Evolutionary conservation across 2,888 invertebrate genomes (phyloP).

Genomic region (Rhamnusium bicolor): DNA sequence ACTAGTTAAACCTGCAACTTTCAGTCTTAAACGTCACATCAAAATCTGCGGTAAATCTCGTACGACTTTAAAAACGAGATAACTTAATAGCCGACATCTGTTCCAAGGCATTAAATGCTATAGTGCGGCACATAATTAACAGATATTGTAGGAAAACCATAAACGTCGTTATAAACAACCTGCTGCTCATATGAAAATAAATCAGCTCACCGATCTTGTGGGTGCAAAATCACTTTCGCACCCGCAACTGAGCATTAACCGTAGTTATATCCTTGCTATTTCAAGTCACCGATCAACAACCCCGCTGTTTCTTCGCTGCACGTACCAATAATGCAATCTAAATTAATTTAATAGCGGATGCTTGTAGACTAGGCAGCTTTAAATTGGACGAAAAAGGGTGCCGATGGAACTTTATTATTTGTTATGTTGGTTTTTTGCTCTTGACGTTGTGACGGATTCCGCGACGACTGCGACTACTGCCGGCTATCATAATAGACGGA

Average conservation of each 20-base stretch:
- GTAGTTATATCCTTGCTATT: neutral
- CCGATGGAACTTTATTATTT: neutral
- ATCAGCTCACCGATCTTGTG: constrained; percentile 16
- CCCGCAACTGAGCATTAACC: constrained; percentile 1
- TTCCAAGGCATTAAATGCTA: neutral
- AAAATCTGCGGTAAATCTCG: neutral
- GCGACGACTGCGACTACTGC: no score
- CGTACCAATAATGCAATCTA: constrained; percentile 5
- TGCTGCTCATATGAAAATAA: constrained; percentile 24
- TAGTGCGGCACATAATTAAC: constrained; percentile 26
- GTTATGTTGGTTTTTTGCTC: neutral
- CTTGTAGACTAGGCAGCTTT: neutral
- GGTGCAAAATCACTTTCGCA: constrained; percentile 23
- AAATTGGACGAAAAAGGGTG: neutral
- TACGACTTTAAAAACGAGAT: neutral
- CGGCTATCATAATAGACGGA: neutral
- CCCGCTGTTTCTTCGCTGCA: neutral
- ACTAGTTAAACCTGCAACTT: neutral
- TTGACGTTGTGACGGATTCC: neutral
- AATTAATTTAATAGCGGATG: neutral
- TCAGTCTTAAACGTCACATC: neutral
- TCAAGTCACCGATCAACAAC: neutral
- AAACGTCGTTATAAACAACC: constrained; percentile 33
- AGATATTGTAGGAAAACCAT: constrained; percentile 21
- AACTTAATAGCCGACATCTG: neutral